Evolutionary conservation across 2,797 vertebrate species (phyloP), one percentile per base, ranked within the genome.

Genomic region (Fringilla coelebs): DNA sequence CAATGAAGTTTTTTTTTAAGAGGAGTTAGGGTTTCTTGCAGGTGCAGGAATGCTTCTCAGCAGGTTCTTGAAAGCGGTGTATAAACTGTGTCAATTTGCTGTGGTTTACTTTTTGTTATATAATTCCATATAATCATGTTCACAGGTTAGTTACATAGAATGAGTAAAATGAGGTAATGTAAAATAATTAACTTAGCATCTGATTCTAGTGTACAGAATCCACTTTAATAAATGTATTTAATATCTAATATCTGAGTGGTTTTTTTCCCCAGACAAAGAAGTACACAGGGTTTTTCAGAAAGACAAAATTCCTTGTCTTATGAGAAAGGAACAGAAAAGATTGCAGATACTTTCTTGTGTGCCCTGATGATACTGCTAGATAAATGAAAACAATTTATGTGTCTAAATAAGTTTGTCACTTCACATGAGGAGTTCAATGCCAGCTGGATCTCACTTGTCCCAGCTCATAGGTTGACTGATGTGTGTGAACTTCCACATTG

Each of bases 21-120:
- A 81, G 28, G 88, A 90, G 51, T 89, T 95, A 91, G 86, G 94
- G 49, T 94, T 94, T 95, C 93, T 96, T 95, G 85, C 84, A 93
- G 67, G 93, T 96, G 84, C 93, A 93, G 26, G 49, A 79, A 93
- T 89, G 63, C 81, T 86, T 90, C 86, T 76, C 60, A 85, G 61
- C 46, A 36, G 28, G 26, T 84, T 80, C 58, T 66, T 77, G 36
- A 46, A 77, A 43, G 49, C 26, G n/a, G 19, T 49, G 16, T 55
- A 8, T 78, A 54, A 90, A 22, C 29, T 8, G 3, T 52, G 5
- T 49, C 41, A 41, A 5, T 91, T 80, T 6, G 2, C n/a, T 38
- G 41, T 72, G n/a, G 19, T 36, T 84, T 18, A 19, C 13, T 43
- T 61, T 70, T 68, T 87, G 22, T 77, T 80, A 2, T 18, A 0